A percentile compares a stretch with the other conserved stretches of the same genome.
These are phyloP conservation scores for Jordanella pulchra DNA, from an alignment of 2,797 vertebrate genomes.

Conservation along the genomic window DNA sequence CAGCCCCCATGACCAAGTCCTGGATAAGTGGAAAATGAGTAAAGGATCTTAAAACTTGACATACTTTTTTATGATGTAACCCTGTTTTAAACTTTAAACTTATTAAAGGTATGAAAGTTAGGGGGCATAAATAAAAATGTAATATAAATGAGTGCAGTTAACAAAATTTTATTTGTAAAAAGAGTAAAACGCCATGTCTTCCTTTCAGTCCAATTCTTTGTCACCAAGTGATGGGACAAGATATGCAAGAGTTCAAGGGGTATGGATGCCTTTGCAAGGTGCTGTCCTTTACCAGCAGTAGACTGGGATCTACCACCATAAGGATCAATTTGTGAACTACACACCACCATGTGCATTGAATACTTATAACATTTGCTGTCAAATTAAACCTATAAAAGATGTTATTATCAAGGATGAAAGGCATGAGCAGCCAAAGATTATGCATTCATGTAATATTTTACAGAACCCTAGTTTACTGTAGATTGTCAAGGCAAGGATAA, in stretches of 20 bases:
- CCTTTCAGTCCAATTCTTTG: background rate
- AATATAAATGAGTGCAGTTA: background rate
- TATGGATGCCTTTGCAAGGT: background rate
- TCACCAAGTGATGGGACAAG: background rate
- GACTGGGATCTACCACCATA: constrained; percentile 10
- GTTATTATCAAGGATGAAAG: constrained; percentile 49
- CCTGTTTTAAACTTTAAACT: background rate
- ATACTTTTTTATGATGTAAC: background rate
- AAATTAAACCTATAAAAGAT: constrained; percentile 50
- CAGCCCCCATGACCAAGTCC: too few relatives aligned
- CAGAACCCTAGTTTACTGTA: constrained; percentile 61
- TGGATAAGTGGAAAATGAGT: too few relatives aligned
- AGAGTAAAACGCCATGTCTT: background rate
- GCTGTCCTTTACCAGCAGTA: background rate
- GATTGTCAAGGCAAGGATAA: constrained; percentile 47
- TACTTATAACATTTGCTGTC: constrained; percentile 30
- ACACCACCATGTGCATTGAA: constrained; percentile 29
- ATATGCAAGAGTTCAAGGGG: background rate
- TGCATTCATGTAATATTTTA: constrained; percentile 47
- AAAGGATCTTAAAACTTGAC: background rate
- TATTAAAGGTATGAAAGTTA: background rate
- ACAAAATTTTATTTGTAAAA: background rate
- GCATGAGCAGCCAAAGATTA: constrained; percentile 32
- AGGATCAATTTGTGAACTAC: constrained; percentile 16
- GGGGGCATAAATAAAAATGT: background rate